Base-by-base conservation (phyloP, 2,113 vertebrate species). In the Spea multiplicata region DNA sequence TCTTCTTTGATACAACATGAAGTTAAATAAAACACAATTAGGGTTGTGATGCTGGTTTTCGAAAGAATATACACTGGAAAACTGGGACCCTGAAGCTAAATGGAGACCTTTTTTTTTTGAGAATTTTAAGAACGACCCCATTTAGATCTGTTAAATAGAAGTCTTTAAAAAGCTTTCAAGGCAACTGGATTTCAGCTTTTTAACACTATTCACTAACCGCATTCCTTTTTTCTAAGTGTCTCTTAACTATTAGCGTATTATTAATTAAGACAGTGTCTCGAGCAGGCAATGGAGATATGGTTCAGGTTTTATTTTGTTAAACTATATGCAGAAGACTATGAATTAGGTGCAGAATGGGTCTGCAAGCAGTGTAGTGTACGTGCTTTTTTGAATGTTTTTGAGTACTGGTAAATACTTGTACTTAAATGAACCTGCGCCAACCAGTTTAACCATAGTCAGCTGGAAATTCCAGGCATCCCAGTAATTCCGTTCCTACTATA, bases 1-100 rank as follows among this genome's bases (percentile, higher is more conserved):
- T 94, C 88, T 94, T 94, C 93, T 89, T 90, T 88, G 90, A 93
- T 93, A 94, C 92, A 95, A 96, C 93, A 91, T 88, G 94, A 95
- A 94, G 94, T 93, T 94, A 91, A 95, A 94, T 94, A 94, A 96
- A 96, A 92, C 92, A 94, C 94, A 94, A 96, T 95, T 94, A 94
- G 92, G 93, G 94, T 93, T 89, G 90, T 84, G 85, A 89, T 84
- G 84, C 86, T 90, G 78, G 82, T 83, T 70, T 55, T 68, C 52
- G 44, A 88, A 88, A 88, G 85, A 86, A 86, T 88, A 89, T 92
- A 88, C 88, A 86, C 90, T 88, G 87, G 53, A 66, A 45, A 50
- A 66, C n/a, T 7, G 50, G 76, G 70, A 66, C 70, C 77, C 73
- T 73, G 70, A 67, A 57, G 62, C 44, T 66, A 50, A 80, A 80